Evolutionary conservation across 2,113 vertebrate species (phyloP).

Genomic region (Condylura cristata): DNA sequence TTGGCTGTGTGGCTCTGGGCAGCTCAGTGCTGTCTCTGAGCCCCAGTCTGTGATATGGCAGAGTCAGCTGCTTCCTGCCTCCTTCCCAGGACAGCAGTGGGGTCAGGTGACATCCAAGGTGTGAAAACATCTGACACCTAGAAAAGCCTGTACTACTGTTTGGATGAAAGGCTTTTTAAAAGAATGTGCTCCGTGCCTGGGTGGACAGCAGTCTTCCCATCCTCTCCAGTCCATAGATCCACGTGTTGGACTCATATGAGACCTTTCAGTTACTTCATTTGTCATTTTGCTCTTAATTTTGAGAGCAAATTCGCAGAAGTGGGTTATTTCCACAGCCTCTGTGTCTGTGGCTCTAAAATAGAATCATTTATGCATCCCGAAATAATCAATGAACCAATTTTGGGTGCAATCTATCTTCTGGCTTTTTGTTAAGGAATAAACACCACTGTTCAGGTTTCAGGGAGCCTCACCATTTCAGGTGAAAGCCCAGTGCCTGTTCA

Average conservation of each 20-base stretch:
- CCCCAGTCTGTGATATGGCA: slow-evolving; percentile 4
- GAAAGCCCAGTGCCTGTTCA: not conserved
- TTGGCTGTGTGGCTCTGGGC: not conserved
- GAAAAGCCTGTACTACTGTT: not conserved
- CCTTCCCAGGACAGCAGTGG: not conserved
- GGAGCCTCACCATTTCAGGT: not conserved
- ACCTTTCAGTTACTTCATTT: not conserved
- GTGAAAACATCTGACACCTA: not conserved
- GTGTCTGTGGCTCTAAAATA: slow-evolving; percentile 69
- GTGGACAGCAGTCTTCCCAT: not conserved
- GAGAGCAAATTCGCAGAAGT: slow-evolving; percentile 48
- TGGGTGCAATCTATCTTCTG: not conserved
- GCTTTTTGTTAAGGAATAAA: slow-evolving; percentile 53
- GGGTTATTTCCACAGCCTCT: slow-evolving; percentile 60
- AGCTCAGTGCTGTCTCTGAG: not conserved
- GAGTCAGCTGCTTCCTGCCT: not conserved
- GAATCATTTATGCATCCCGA: slow-evolving; percentile 71
- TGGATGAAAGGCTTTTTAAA: not conserved
- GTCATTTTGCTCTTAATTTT: not conserved
- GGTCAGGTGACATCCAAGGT: not conserved
- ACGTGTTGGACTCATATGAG: not conserved
- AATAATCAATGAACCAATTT: slow-evolving; percentile 70
- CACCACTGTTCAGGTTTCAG: slow-evolving; percentile 18
- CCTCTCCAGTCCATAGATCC: not conserved
- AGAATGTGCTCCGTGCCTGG: not conserved